Evolutionary conservation across 2,888 invertebrate species (phyloP), one percentile per base, ranked within the genome.

Genomic region (Oligia latruncula): DNA sequence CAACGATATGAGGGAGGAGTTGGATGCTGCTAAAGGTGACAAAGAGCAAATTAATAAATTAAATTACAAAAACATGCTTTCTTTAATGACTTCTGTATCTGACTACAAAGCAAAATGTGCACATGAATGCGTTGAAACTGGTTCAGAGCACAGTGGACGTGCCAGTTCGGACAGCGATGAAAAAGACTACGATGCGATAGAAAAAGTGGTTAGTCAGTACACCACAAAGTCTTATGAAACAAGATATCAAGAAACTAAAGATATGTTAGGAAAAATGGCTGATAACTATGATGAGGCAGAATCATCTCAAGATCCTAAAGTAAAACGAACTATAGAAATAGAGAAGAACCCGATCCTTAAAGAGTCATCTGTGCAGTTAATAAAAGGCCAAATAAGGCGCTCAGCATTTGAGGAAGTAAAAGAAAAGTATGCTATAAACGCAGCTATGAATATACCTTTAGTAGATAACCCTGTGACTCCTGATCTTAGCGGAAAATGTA

Each of bases 211-310:
- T 0, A 93, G 95, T 77, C 93, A 96, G 88, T 95, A 93, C 71
- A 96, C 96, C 3, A 91, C 95, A 65, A 96, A 96, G 86, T 93
- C 96, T 40, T 96, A 96, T 71, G 96, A 96, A 89, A 95, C 94
- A 3, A 92, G 96, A 86, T 96, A 89, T 86, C 93, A 95, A 87
- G 96, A 97, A 90, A 96, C 96, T 17, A 95, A 95, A 84, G 93
- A 95, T n/a, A 94, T 96, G 95, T 91, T 97, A 6, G 84, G 90
- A 4, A 93, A 94, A 86, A 89, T 97, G 90, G 96, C 96, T 29
- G 95, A 96, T 84, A 90, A 88, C 67, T 93, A 93, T 78, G 96
- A 96, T 5, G 90, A 94, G 64, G 91, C 91, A 35, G 87, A 90
- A 58, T 71, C 77, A 62, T 84, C 82, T 80, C 76, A 80, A 67